Evolutionary conservation across 2,113 vertebrate species (phyloP), one percentile per base, ranked within the genome.

Genomic region (Eptesicus fuscus): DNA sequence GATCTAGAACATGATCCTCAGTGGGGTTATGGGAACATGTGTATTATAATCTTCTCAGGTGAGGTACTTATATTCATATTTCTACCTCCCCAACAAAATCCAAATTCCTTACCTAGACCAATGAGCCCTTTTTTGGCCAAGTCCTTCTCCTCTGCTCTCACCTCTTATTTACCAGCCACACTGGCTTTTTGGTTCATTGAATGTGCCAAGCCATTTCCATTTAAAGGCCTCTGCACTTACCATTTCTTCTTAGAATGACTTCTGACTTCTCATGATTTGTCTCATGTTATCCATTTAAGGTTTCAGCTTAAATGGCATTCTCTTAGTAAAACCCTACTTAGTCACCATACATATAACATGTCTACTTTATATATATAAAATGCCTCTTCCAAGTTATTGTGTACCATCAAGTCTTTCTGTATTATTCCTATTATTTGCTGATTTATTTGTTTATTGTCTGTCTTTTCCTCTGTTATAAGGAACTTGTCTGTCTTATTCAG

Each of bases 401-500:
- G 5, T 40, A 61, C 18, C 28, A 18, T 71, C 13, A 40, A 40
- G 25, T 76, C 18, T 89, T 79, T 67, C 0, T 85, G 0, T 84
- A 18, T 49, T 17, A 65, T 83, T 89, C n/a, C 17, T 86, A 12
- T 37, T 79, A 53, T 51, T 92, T 53, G 30, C 7, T 77, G 7
- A 9, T 87, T 93, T 92, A 10, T 80, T 95, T 84, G n/a, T 18
- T 71, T 83, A 30, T n/a, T 47, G 28, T 44, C 20, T 93, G 32
- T 89, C 49, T 92, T 93, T 86, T 80, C 37, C n/a, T 77, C 28
- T 87, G 1, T 86, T 70, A 65, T 30, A 88, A 83, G 37, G 49
- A 53, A 79, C 59, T 93, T 91, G 30, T 79, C 56, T 93, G 30
- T 85, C n/a, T 49, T 86, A 1, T 78, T 92, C 7, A 71, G 30